Evolutionary conservation across 2,888 invertebrate species (phyloP).

Genomic region (Cataglyphis albicans): DNA sequence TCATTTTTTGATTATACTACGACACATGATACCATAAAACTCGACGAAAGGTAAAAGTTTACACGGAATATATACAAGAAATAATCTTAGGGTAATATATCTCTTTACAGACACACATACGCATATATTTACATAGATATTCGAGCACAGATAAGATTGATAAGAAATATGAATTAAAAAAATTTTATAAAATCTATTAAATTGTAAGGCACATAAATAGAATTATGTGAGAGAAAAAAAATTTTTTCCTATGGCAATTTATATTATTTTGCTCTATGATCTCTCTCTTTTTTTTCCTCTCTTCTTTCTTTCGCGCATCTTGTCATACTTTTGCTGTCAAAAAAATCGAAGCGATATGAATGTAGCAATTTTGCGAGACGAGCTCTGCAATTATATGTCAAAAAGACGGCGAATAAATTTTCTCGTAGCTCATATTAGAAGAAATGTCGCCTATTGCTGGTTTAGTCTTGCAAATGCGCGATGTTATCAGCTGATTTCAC

Average conservation of each 20-base stretch:
- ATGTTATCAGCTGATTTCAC: slow-evolving; percentile 69
- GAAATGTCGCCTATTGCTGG: slow-evolving; percentile 59
- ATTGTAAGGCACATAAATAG: background rate
- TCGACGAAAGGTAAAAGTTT: background rate
- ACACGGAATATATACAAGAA: background rate
- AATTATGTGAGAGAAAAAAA: background rate
- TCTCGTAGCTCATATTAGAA: slow-evolving; percentile 60
- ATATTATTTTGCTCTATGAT: background rate
- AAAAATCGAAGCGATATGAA: background rate
- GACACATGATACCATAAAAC: background rate
- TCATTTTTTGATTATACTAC: background rate
- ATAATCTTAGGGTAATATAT: background rate
- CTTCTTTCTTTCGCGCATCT: background rate
- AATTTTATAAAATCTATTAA: background rate
- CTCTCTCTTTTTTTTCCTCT: background rate
- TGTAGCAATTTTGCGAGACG: background rate
- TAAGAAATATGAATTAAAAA: background rate
- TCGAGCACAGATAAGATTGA: background rate
- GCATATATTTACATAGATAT: background rate
- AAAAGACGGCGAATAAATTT: slow-evolving; percentile 48
- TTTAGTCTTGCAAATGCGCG: slow-evolving; percentile 69
- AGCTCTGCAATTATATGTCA: slow-evolving; percentile 26
- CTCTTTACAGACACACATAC: background rate
- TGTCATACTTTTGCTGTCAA: background rate
- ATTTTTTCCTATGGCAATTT: background rate